Evolutionary conservation across 1,140 invertebrate species (phyloP), one percentile per base, ranked within the genome.

Genomic region (Drosophila parvula): DNA sequence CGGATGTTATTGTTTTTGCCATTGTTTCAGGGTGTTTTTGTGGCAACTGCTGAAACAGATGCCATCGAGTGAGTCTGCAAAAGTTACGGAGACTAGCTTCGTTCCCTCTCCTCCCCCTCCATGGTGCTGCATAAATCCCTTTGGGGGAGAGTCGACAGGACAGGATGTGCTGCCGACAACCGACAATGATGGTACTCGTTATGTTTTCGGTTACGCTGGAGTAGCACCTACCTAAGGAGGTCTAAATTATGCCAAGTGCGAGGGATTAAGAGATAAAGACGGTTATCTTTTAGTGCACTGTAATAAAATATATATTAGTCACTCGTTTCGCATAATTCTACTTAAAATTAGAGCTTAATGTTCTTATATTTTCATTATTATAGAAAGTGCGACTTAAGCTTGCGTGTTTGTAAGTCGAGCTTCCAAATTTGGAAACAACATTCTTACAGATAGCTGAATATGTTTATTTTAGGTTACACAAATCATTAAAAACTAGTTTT

Each of bases 161-260:
- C 18, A 51, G 48, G 48, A 51, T 36, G 51, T 10, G 45, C 45
- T 63, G 56, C 57, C 57, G 51, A 68, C 78, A 76, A 70, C 59
- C 55, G 47, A 53, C 78, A 41, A 70, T 76, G 73, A 76, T 76
- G 74, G 65, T 74, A 59, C 53, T 65, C 48, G 68, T 71, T 76
- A 58, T 68, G 62, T 47, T 56, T 58, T 43, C 48, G 41, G 55
- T 51, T 55, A 53, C 47, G 32, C 32, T 51, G 45, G 51, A 36
- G 69, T 16, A 65, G 30, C 53, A 41, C 38, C 45, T 47, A 5
- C 36, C 18, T 11, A 58, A 53, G 27, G 34, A 40, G 16, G 30
- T 76, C 71, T 56, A 44, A 67, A 65, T 74, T 50, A 57, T 58
- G 51, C 2, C 4, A 10, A n/a, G 43, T 14, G 22, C 9, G 18